Percentiles rank a stretch among this genome's conserved stretches.
These are phyloP conservation scores for Eolophus roseicapilla DNA, from an alignment of 2,113 vertebrate genomes.

Conservation along the genomic window DNA sequence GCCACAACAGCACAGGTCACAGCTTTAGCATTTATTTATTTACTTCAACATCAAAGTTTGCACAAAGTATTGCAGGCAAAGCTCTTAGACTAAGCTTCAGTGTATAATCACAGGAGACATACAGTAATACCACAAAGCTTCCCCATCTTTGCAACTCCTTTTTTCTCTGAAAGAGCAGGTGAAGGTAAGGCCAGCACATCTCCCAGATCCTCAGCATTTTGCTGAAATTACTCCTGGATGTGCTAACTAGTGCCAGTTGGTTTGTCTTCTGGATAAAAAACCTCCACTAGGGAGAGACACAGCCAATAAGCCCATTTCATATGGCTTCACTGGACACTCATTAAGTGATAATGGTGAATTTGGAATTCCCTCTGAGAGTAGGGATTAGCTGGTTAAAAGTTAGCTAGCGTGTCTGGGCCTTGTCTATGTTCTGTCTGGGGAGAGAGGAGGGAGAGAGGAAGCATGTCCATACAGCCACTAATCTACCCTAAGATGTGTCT, in stretches of 20 bases:
- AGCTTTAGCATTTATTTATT: neutral
- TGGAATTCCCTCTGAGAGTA: neutral
- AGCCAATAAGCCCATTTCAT: neutral
- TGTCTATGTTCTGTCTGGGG: neutral
- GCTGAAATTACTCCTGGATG: neutral
- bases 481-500: neutral
- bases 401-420: neutral
- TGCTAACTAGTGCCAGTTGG: neutral
- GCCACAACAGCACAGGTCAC: neutral
- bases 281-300: neutral
- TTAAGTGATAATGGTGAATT: neutral
- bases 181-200: constrained; percentile 37
- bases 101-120: neutral
- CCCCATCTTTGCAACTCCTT: neutral
- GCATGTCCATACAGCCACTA: neutral
- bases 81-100: constrained; percentile 16
- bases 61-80: constrained; percentile 9
- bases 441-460: neutral
- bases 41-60: neutral
- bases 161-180: constrained; percentile 15
- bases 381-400: neutral
- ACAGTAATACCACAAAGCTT: neutral
- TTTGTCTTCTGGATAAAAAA: neutral
- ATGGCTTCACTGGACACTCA: neutral
- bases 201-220: neutral